Base-by-base conservation (phyloP, 2,888 invertebrate genomes). In the Epistrophella euchroma region DNA sequence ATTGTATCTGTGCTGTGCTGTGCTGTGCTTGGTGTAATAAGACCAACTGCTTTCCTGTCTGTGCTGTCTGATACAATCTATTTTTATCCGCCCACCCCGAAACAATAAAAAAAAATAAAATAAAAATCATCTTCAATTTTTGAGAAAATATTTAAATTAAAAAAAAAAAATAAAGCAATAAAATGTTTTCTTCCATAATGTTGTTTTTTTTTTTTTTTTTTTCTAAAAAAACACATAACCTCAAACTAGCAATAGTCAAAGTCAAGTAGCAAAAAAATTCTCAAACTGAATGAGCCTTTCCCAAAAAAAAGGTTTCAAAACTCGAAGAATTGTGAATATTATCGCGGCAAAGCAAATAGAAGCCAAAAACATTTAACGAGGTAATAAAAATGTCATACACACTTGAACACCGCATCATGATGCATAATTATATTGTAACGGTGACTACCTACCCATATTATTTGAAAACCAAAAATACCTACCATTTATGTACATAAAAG, bases 311-410 rank as follows among this genome's bases (percentile, higher is more conserved):
- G 37, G 66, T 35, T 68, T 68, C 9, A 17, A 37, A 50, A 22
- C 13, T 37, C 66, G 3, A 22, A 52, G 37, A 52, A 68, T 25
- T 52, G 9, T 15, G n/a, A 15, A 32, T 52, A 15, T 52, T 52
- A 25, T 52, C 28, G 25, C 50, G 6, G 17, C 1, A 25, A 64
- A 45, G 45, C 17, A 64, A 47, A 9, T 47, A 50, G 66, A 50
- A 68, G 17, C 32, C 32, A 19, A 43, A 25, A 50, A 35, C n/a
- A 7, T 15, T 47, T 75, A 75, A 75, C 45, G 52, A 70, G 60
- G 62, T 55, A 75, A 80, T 75, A 80, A 80, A 80, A 80, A 11
- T 75, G 80, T 75, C 80, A 75, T 74, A 75, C 68, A 70, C 68
- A 28, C 75, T 62, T 74, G 60, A 60, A 47, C 66, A 68, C 35